These are phyloP conservation scores for Stomatorhinus walkeri DNA, from an alignment of 2,797 vertebrate species.

Conservation along the genomic window DNA sequence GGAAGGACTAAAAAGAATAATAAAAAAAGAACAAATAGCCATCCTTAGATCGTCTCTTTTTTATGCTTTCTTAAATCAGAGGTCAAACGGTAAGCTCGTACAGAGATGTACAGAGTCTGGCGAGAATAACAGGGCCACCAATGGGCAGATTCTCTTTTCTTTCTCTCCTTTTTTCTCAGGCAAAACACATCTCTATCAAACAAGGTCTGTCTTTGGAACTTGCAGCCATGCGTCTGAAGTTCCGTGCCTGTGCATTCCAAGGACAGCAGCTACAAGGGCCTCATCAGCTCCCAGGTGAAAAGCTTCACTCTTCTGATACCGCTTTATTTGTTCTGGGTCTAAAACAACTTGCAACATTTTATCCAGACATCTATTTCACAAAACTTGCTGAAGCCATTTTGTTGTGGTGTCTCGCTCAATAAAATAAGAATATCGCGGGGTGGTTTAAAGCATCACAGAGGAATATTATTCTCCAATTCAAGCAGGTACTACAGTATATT, in stretches of 20 bases:
- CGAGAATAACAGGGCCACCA: background rate
- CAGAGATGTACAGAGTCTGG: background rate
- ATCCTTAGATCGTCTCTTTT: background rate
- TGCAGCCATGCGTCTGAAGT: background rate
- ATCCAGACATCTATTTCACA: background rate
- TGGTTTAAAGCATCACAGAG: background rate
- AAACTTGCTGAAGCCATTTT: slow-evolving; percentile 1
- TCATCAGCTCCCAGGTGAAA: background rate
- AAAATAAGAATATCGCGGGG: background rate
- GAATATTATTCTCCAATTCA: background rate
- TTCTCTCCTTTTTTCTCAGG: slow-evolving; percentile 6
- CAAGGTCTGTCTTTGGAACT: slow-evolving; percentile 7
- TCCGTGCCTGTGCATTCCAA: background rate
- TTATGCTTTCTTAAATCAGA: background rate
- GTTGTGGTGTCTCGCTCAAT: background rate
- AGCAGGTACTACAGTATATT: background rate
- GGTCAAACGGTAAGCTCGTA: slow-evolving; percentile 21
- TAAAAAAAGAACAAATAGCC: slow-evolving; percentile 12
- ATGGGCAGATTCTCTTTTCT: background rate
- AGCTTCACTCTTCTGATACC: background rate
- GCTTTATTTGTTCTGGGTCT: background rate
- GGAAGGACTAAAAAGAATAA: background rate
- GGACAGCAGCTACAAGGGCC: background rate
- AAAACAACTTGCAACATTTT: background rate
- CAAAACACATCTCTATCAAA: slow-evolving; percentile 21